phyloP scores from a whole-genome alignment of 2,888 invertebrate species.

The Erpobdella octoculata region DNA sequence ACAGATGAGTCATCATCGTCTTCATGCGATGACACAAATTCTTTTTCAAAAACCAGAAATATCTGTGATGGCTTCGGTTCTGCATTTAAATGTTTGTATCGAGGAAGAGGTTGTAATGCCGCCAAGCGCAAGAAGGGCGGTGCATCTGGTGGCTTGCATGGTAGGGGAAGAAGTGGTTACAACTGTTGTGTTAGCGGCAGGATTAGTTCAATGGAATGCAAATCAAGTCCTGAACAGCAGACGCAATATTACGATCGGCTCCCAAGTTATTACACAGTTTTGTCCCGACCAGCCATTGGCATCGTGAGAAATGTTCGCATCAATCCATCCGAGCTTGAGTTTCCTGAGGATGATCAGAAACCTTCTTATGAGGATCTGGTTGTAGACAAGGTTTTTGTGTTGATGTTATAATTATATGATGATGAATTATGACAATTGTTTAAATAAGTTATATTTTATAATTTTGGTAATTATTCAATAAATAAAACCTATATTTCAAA shows the following conservation, averaged over 20 bases:
- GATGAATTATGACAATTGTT: no score
- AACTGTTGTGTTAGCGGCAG: not conserved
- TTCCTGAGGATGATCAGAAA: not conserved
- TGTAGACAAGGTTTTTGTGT: not conserved
- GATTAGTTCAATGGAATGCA: not conserved
- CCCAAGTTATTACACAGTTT: constrained; percentile 45
- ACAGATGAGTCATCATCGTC: not conserved
- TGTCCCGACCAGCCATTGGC: constrained; percentile 40
- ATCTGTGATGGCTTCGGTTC: no score
- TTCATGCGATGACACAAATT: no score
- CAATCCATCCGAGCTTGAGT: constrained; percentile 13
- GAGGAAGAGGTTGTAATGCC: not conserved
- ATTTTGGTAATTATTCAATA: no score
- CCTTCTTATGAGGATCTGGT: not conserved
- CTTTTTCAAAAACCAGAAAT: no score
- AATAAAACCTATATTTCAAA: not conserved
- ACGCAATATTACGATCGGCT: constrained; percentile 43
- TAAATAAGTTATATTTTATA: no score
- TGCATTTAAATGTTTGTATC: not conserved
- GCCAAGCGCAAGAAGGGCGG: not conserved
- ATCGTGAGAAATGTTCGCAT: constrained; percentile 17
- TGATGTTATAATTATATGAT: not conserved
- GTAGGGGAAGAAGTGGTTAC: not conserved
- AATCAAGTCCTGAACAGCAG: not conserved
- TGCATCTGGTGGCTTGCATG: not conserved